Evolutionary conservation across 2,113 vertebrate species (phyloP), one percentile per base, ranked within the genome.

Genomic region (Chelonoidis abingdonii): DNA sequence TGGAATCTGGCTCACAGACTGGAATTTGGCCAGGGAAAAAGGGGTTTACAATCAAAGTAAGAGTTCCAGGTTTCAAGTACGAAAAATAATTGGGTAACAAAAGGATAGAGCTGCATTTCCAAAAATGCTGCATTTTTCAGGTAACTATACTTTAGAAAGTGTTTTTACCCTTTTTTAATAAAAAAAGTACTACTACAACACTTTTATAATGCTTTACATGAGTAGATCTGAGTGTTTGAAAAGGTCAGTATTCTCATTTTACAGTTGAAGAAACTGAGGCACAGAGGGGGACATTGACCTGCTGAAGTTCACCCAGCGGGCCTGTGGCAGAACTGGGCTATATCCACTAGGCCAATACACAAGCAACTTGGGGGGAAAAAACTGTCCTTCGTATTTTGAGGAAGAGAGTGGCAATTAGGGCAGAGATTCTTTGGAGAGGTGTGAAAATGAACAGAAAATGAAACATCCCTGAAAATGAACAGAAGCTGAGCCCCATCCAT

Each of bases 381-480:
- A 31, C 19, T 69, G 17, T 2, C 29, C 35, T 41, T 5, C 49
- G 22, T 22, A 10, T 54, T 91, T 65, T 87, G 50, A 62, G 82
- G 82, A 44, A 87, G 47, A 92, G 87, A 52, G 3, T 27, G 76
- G 38, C 38, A 94, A 80, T 84, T 38, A 90, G 19, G 87, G 2
- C 4, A 95, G 47, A 84, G 62, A 8, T 16, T 31, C 90, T 94
- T 78, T 57, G 35, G 53, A n/a, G 10, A 89, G 89, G 13, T 5
- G 0, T 88, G 88, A 89, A 95, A 96, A 94, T 9, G 1, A 92
- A 22, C 91, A 52, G 24, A 87, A 84, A 54, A 54, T 54, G 53
- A 54, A 54, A 54, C 53, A 80, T n/a, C 31, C 83, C 50, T 88
- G 85, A 89, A 95, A 96, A 94, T 8, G 1, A 92, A 25, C 91